Evolutionary conservation across 2,797 vertebrate genomes (phyloP), one percentile per base, ranked within the genome.

Genomic region (Rhabdomys pumilio): DNA sequence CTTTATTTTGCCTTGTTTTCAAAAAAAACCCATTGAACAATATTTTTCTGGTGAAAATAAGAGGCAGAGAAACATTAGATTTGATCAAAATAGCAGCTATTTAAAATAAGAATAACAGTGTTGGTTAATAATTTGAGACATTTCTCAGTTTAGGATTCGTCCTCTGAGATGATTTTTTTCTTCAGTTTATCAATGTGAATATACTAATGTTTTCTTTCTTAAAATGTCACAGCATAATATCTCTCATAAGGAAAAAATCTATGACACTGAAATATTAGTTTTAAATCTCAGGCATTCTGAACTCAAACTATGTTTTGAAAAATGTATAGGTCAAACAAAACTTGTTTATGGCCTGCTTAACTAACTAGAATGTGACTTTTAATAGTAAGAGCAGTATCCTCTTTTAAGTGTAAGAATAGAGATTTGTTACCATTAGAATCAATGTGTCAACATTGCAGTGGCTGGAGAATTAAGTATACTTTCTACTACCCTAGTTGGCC

Each of bases 151-250:
- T 53, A 77, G 26, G 92, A 94, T 87, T 77, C 29, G 77, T 72
- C 41, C 59, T 93, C 95, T 97, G 57, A 75, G 53, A 92, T 85
- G 10, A 93, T 94, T 97, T 96, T 96, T 94, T 94, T 77, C 19
- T 85, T 20, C 41, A 63, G 24, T 93, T 96, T 95, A 31, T 90
- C 50, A 22, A 79, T 59, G 47, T 83, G 59, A 3, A 82, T 90
- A 61, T 96, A 75, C 76, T 91, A 82, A 10, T 89, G 57, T 82
- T 97, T 82, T 82, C 38, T 79, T 75, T 69, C 69, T 93, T 95
- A 91, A 95, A 95, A 91, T 31, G 47, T 93, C 91, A 93, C n/a
- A 81, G 9, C 22, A 53, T 63, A 89, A 13, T 55, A 17, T 90
- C 95, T 95, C 1, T 93, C 81, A 34, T 55, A 86, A 67, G 2